Base-by-base conservation (phyloP, 2,797 vertebrate species). In the Falco peregrinus region DNA sequence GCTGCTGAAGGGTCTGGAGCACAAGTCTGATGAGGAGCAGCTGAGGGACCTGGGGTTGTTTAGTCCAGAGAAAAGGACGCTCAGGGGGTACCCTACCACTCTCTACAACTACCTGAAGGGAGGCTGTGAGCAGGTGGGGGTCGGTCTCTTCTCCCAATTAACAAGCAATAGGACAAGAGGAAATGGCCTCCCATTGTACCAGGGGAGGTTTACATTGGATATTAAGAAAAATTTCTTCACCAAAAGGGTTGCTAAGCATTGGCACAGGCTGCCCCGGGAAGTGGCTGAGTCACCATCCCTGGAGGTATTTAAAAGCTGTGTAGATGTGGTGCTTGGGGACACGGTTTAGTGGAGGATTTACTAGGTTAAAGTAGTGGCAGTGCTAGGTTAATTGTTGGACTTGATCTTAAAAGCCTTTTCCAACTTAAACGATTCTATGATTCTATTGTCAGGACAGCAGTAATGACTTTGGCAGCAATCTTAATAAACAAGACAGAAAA, bases 21-120 rank as follows among this genome's bases (percentile, higher is more conserved):
- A 51, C 15, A 47, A 31, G 6, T 31, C 25, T 51, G 10, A 16
- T 16, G 17, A 33, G 48, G 11, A 57, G 21, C n/a, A 12, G 37
- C 21, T 69, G 37, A 35, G 41, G 25, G 21, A 74, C 4, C 29
- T 35, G 53, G 5, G 13, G 22, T 5, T 33, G 43, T 71, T 67
- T 6, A 7, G 16, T 4, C 59, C n/a, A n/a, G 10, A 8, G 16
- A 29, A 74, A 6, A 39, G 5, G 17, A 47, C 24, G 22, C 5
- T 51, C 5, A 11, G 5, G 25, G 5, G 33, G 57, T 53, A 56
- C 13, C 5, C 57, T 10, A 31, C 9, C 0, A 0, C 28, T 51
- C 13, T 26, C 21, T 41, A 25, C 11, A 69, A 6, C 22, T 50
- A 6, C 61, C 25, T 47, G 43, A 47, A 29, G 31, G 4, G 11